Evolutionary conservation across 2,113 vertebrate genomes (phyloP).

Genomic region (Poicephalus meyeri): DNA sequence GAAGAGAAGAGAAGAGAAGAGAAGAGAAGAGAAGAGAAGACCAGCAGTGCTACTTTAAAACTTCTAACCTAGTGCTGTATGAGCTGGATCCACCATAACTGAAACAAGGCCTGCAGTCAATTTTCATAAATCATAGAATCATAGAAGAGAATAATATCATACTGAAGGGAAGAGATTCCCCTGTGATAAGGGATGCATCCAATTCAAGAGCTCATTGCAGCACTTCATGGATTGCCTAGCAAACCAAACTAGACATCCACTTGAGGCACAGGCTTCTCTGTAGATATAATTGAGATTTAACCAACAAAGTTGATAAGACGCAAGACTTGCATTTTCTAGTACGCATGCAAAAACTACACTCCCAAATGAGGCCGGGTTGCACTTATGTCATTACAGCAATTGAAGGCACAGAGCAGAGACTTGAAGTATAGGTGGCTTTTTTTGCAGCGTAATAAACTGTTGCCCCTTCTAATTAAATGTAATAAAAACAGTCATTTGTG

Average conservation of each 20-base stretch:
- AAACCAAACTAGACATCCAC: neutral
- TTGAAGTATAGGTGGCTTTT: neutral
- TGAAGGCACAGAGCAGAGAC: neutral
- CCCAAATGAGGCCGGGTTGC: neutral
- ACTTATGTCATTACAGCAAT: neutral
- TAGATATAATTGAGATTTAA: neutral
- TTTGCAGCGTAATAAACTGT: neutral
- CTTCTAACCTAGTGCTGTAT: neutral
- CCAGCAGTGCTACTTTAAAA: neutral
- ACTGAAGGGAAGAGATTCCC: neutral
- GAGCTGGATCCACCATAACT: neutral
- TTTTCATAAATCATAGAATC: neutral
- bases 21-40: too few species aligned
- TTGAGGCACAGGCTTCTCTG: neutral
- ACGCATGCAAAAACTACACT: neutral
- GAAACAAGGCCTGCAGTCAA: neutral
- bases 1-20: too few species aligned
- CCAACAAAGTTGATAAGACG: neutral
- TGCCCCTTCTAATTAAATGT: neutral
- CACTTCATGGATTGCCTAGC: neutral
- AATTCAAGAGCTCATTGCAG: neutral
- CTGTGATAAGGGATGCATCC: neutral
- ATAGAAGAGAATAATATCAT: neutral
- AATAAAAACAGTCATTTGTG: neutral
- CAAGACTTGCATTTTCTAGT: neutral